Conservation (phyloP, 2,113 vertebrate genomes). For the Mungos mungo region DNA sequence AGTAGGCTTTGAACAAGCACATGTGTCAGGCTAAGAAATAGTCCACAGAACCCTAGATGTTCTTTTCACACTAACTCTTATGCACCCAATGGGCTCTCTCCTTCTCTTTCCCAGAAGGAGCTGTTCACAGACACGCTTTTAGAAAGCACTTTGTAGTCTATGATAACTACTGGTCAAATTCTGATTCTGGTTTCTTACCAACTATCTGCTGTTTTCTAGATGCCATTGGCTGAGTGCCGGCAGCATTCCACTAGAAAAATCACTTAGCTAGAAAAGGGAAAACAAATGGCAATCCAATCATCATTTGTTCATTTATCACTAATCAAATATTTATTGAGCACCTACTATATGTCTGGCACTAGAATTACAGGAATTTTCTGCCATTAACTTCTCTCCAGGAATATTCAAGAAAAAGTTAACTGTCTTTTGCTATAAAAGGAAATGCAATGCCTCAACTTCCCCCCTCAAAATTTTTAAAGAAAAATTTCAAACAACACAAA, state of each 20-base stretch:
- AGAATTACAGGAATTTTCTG: not conserved
- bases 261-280: not conserved
- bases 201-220: not conserved
- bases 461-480: not conserved
- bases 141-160: not conserved
- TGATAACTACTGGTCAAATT: not conserved
- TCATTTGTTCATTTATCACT: not conserved
- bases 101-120: not conserved
- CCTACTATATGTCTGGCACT: not conserved
- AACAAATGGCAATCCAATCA: not conserved
- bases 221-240: not conserved
- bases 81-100: not conserved
- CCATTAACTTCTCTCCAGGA: constrained; percentile 2
- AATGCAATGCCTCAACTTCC: not conserved
- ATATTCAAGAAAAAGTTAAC: constrained; percentile 10
- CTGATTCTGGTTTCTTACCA: not conserved
- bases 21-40: not conserved
- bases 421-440: constrained; percentile 24
- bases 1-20: not conserved
- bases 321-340: constrained; percentile 5
- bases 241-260: not conserved
- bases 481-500: constrained; percentile 5
- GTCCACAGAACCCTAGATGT: not conserved
- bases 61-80: not conserved
- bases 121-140: not conserved